Evolutionary conservation across 2,797 vertebrate genomes (phyloP).

Genomic region (Leuciscus waleckii): DNA sequence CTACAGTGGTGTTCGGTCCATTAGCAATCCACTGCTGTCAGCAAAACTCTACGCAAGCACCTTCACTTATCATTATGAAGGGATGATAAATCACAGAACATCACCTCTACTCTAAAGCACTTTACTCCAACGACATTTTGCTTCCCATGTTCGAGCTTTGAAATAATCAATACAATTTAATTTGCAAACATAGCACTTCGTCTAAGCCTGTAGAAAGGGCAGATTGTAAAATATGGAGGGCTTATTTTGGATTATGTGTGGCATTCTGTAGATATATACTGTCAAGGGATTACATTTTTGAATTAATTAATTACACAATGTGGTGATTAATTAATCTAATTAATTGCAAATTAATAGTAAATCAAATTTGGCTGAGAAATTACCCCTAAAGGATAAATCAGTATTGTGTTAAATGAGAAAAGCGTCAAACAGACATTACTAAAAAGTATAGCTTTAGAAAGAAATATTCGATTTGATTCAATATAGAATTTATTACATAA

Average conservation of each 20-base stretch:
- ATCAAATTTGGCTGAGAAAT: too few relatives aligned
- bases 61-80: slow-evolving; percentile 54
- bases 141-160: slow-evolving; percentile 64
- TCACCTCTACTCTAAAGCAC: slow-evolving; percentile 43
- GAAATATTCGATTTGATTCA: too few relatives aligned
- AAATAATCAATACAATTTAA: slow-evolving; percentile 71
- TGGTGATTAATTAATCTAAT: too few relatives aligned
- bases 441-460: too few relatives aligned
- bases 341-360: too few relatives aligned
- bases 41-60: slow-evolving; percentile 50
- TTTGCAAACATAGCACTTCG: slow-evolving; percentile 47
- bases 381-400: too few relatives aligned
- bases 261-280: not conserved
- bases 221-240: slow-evolving; percentile 2
- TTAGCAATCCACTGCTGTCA: slow-evolving; percentile 51
- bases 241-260: not conserved
- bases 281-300: too few relatives aligned
- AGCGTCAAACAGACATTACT: too few relatives aligned
- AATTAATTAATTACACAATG: too few relatives aligned
- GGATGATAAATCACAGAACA: slow-evolving; percentile 55
- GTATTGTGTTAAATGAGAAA: too few relatives aligned
- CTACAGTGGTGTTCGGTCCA: slow-evolving; percentile 32
- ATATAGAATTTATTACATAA: too few relatives aligned
- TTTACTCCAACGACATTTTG: slow-evolving; percentile 51
- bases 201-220: slow-evolving; percentile 31